Conservation (phyloP, 2,888 invertebrate genomes). For the Rhamphomyia laevipes region DNA sequence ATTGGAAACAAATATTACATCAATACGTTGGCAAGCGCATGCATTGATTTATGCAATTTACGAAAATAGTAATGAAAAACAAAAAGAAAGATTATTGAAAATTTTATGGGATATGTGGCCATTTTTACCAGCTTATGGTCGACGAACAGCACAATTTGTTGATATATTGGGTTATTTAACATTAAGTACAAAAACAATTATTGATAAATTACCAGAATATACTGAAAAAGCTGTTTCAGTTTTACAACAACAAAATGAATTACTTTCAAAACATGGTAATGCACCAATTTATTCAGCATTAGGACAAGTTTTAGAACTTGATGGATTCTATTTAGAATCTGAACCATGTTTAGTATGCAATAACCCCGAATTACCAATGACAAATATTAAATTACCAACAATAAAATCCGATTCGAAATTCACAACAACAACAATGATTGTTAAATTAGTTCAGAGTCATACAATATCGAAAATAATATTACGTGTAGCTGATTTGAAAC, state of each 20-base stretch:
- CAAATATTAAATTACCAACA: constrained; percentile 81
- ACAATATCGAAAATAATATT: constrained; percentile 89
- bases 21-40: constrained; percentile 93
- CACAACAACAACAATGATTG: constrained; percentile 95
- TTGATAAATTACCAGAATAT: constrained; percentile 57
- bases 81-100: constrained; percentile 69
- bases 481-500: constrained; percentile 87
- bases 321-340: constrained; percentile 92
- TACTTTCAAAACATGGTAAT: constrained; percentile 85
- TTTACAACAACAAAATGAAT: constrained; percentile 76
- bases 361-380: constrained; percentile 89
- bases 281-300: constrained; percentile 84
- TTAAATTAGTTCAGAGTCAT: constrained; percentile 89
- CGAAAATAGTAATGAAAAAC: constrained; percentile 63
- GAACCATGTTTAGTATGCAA: constrained; percentile 97
- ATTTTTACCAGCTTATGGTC: constrained; percentile 75
- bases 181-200: constrained; percentile 63
- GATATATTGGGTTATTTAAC: constrained; percentile 93
- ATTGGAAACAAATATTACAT: constrained; percentile 83
- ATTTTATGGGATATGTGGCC: constrained; percentile 90
- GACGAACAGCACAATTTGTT: constrained; percentile 92
- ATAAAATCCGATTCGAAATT: constrained; percentile 95
- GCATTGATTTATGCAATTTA: constrained; percentile 72
- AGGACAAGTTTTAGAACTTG: constrained; percentile 88
- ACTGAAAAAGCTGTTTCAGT: constrained; percentile 79